Conservation (phyloP, 1,140 invertebrate genomes). For the Pinna nobilis region DNA sequence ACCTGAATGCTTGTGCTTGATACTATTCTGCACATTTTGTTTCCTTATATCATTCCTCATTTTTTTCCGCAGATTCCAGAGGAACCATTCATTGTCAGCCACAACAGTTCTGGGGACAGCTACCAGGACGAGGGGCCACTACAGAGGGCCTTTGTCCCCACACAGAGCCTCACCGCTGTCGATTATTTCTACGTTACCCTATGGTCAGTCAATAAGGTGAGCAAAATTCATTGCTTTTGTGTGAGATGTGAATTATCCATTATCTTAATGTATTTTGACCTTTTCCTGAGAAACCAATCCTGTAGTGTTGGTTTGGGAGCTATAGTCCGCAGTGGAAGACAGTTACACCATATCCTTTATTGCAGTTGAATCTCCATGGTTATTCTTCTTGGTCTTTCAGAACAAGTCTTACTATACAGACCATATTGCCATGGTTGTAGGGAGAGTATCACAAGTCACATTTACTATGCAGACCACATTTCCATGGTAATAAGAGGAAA, state of each 20-base stretch:
- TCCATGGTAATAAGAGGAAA: too few relatives aligned
- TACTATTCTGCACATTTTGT: neutral
- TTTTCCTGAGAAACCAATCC: too few relatives aligned
- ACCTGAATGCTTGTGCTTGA: neutral
- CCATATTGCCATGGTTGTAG: too few relatives aligned
- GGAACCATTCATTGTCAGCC: neutral
- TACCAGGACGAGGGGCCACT: constrained; percentile 50
- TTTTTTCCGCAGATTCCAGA: constrained; percentile 2
- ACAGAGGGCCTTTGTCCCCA: constrained; percentile 42
- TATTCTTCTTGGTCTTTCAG: too few relatives aligned
- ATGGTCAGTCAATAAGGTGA: constrained; percentile 50
- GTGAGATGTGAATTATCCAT: neutral
- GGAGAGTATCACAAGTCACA: too few relatives aligned
- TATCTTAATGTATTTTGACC: too few relatives aligned
- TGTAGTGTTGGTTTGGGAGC: too few relatives aligned
- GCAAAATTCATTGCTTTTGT: neutral
- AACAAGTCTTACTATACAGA: too few relatives aligned
- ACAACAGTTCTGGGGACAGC: neutral
- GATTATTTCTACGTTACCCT: constrained; percentile 39
- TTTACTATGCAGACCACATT: too few relatives aligned
- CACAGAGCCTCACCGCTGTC: constrained; percentile 16
- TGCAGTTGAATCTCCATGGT: too few relatives aligned
- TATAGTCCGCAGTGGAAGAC: too few relatives aligned
- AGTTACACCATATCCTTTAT: too few relatives aligned
- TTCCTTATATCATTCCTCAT: neutral